Conservation (phyloP, 2,888 invertebrate species). For the Acleris cristana region DNA sequence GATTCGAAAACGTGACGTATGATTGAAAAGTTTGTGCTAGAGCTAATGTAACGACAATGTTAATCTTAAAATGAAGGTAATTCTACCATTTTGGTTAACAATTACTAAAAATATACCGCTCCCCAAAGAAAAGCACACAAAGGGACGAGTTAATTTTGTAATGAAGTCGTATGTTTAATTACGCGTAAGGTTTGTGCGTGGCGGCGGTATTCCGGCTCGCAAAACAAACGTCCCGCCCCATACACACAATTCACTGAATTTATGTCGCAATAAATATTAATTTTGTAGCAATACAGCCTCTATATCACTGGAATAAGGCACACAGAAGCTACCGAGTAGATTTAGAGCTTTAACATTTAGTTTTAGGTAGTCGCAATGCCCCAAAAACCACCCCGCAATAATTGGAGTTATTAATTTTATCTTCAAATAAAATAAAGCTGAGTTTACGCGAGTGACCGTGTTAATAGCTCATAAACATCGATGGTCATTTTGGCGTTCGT, state of each 20-base stretch:
- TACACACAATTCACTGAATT: constrained; percentile 11
- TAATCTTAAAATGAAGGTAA: neutral
- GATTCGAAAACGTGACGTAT: too few relatives aligned
- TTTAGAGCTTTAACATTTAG: constrained; percentile 7
- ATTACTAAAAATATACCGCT: constrained; percentile 10
- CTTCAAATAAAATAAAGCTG: constrained; percentile 6
- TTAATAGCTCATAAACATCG: constrained; percentile 24
- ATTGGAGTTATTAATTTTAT: constrained; percentile 18
- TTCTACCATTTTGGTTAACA: constrained; percentile 1
- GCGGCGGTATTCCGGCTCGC: constrained; percentile 24
- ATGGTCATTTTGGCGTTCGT: constrained; percentile 8
- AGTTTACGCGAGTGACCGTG: constrained; percentile 5
- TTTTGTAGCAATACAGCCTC: constrained; percentile 1
- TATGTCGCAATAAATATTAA: constrained; percentile 10
- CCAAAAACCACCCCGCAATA: neutral
- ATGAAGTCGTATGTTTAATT: constrained; percentile 36
- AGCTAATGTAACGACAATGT: neutral
- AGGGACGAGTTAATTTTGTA: constrained; percentile 31
- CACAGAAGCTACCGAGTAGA: neutral
- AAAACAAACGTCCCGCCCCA: constrained; percentile 25
- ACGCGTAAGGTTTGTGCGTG: constrained; percentile 33
- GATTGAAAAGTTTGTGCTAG: too few relatives aligned
- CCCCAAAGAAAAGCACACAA: constrained; percentile 22
- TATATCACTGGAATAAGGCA: constrained; percentile 2
- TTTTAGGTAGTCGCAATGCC: constrained; percentile 1